Evolutionary conservation across 2,797 vertebrate species (phyloP).

Genomic region (Helostoma temminkii): DNA sequence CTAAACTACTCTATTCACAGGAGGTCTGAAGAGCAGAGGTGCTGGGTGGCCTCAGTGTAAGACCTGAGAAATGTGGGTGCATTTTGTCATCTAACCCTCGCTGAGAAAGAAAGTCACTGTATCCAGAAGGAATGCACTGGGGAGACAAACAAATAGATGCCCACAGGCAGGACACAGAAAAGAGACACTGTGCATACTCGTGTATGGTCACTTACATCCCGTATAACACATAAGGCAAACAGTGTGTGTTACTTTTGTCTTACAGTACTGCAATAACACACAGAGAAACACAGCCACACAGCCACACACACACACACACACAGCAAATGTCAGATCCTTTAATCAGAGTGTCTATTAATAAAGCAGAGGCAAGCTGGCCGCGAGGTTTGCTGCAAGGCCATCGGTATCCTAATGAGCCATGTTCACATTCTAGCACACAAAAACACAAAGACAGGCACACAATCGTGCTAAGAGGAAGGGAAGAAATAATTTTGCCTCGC

Average conservation of each 20-base stretch:
- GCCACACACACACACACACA: conserved; percentile 13
- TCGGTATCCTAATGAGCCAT: conserved; percentile 59
- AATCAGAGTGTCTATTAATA: conserved; percentile 68
- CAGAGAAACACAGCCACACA: conserved; percentile 1
- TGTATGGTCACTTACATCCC: not conserved
- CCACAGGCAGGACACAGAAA: not conserved
- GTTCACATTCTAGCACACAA: conserved; percentile 17
- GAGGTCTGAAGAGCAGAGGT: conserved; percentile 22
- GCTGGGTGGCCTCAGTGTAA: conserved; percentile 5
- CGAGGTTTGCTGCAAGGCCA: conserved; percentile 54
- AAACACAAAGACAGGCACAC: conserved; percentile 22
- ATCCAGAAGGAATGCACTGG: not conserved
- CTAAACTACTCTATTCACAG: conserved; percentile 1
- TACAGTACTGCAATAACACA: conserved; percentile 7
- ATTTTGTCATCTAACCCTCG: conserved; percentile 20
- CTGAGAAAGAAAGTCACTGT: conserved; percentile 14
- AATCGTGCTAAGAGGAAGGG: conserved; percentile 35
- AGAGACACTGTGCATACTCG: not conserved
- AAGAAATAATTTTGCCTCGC: conserved; percentile 27
- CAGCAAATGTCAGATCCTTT: conserved; percentile 28
- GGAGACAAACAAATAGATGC: conserved; percentile 16
- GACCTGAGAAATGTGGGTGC: conserved; percentile 17
- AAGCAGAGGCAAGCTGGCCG: conserved; percentile 31
- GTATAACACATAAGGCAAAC: not conserved
- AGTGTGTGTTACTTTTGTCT: not conserved